These are phyloP conservation scores for Phainopepla nitens DNA, from an alignment of 2,113 vertebrate species.

Conservation along the genomic window DNA sequence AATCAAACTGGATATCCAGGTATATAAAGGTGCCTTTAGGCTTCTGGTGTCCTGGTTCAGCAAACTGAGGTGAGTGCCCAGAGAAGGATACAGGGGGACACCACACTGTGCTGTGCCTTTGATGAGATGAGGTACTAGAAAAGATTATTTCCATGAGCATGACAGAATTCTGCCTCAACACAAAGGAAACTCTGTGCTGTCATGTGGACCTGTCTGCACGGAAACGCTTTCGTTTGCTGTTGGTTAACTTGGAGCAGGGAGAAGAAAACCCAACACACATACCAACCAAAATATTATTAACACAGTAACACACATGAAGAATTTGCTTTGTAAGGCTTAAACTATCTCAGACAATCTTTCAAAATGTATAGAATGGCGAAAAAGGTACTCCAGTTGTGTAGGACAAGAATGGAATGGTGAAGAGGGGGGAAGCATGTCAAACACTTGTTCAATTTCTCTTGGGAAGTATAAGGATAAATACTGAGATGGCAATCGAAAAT, in stretches of 20 bases:
- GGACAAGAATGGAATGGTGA: background rate
- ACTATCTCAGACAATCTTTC: background rate
- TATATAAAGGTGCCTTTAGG: background rate
- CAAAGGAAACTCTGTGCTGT: background rate
- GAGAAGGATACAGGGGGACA: background rate
- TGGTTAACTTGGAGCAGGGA: background rate
- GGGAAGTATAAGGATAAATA: background rate
- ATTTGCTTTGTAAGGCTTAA: background rate
- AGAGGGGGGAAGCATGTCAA: background rate
- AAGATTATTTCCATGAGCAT: background rate
- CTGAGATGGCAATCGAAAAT: background rate
- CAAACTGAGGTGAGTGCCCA: background rate
- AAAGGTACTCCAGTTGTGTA: background rate
- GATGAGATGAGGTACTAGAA: background rate
- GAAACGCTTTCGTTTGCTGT: background rate
- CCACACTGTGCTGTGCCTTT: background rate
- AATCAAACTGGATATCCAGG: background rate
- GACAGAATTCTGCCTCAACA: background rate
- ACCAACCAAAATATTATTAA: background rate
- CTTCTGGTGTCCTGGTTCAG: background rate
- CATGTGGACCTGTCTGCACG: background rate
- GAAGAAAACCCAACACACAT: background rate
- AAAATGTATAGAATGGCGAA: background rate
- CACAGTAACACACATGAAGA: rapidly evolving
- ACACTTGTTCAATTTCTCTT: background rate